Base-by-base conservation (phyloP, 2,113 vertebrate genomes). In the Gavia stellata region DNA sequence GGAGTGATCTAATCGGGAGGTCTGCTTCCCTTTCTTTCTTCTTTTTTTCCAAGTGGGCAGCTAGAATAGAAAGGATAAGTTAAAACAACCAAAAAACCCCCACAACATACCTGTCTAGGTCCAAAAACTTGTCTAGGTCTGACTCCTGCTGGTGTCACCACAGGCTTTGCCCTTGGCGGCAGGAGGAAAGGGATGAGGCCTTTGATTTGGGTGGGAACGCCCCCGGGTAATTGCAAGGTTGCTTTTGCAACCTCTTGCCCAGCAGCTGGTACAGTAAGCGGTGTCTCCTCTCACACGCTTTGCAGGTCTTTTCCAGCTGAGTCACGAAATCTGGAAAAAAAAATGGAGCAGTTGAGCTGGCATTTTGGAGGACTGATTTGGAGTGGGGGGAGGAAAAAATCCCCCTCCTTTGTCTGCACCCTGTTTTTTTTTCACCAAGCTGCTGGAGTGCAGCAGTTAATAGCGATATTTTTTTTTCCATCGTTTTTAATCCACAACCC, bases 401-500 rank as follows among this genome's bases (percentile, higher is more conserved):
- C 40, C 23, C 25, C 18, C 29, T 94, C 10, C 40, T 96, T 96
- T 97, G 65, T 96, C 68, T 81, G 56, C 12, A 74, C 4, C 26
- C 2, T 65, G 89, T 66, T 66, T 94, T 84, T 79, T 86, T 72
- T 47, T 15, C 71, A 52, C 26, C 15, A 50, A 83, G 90, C 65
- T 70, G 73, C 73, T 52, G 62, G 91, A 97, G 79, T 81, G 83
- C 94, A 93, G 80, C 91, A 85, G 92, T 95, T 86, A 72, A 90
- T 95, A 85, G 66, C 34, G 92, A 52, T 90, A 88, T 82, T 95
- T 85, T 79, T 81, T 36, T 17, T 38, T 25, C 50, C 70, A 47
- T 70, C 42, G 63, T 97, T 92, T 91, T 98, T 98, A 98, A 98
- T 98, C 97, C 97, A 97, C 97, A 93, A 92, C 95, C 96, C 98